Base-by-base conservation (phyloP, 2,888 invertebrate genomes). In the Dicyrtomina minuta region DNA sequence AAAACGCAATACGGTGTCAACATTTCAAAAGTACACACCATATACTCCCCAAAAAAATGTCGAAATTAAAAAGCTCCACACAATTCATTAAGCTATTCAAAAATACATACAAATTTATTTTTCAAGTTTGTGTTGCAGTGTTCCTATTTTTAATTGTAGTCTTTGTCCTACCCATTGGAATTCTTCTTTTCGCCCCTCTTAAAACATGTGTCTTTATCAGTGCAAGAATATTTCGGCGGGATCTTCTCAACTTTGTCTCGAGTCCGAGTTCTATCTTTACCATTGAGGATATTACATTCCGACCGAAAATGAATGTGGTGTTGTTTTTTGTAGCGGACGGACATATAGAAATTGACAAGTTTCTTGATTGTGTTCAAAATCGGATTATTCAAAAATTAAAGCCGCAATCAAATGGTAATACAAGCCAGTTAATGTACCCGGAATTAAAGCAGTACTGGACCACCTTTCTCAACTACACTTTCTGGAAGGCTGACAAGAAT, bases 401-500 rank as follows among this genome's bases (percentile, higher is more conserved):
- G 6, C n/a, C 15, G 24, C n/a, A n/a, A n/a, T n/a, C n/a, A n/a
- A 4, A 24, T 33, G 8, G 8, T 1, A 8, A 49, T 20, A 3
- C 20, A 17, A 20, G n/a, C n/a, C n/a, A n/a, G 12, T 20, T 64
- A 2, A 22, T 39, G 1, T 71, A 62, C 51, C 70, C 70, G n/a
- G 70, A 71, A 39, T 62, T 67, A 39, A 67, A 71, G 59, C 70
- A 71, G 43, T 41, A 49, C 15, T 67, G 55, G 17, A 56, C 41
- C 15, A 56, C 26, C 6, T 71, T 67, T 62, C 39, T 33, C n/a
- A 67, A 67, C 13, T 68, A 64, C 43, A 46, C 58, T 5, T 71
- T 71, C 49, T 71, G 70, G 70, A 66, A 55, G 26, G 64, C 67
- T 67, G 70, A 67, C 17, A 56, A 44, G 46, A 13, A 39, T 3